phyloP scores from a whole-genome alignment of 2,113 vertebrate species.

The Aplodontia rufa region DNA sequence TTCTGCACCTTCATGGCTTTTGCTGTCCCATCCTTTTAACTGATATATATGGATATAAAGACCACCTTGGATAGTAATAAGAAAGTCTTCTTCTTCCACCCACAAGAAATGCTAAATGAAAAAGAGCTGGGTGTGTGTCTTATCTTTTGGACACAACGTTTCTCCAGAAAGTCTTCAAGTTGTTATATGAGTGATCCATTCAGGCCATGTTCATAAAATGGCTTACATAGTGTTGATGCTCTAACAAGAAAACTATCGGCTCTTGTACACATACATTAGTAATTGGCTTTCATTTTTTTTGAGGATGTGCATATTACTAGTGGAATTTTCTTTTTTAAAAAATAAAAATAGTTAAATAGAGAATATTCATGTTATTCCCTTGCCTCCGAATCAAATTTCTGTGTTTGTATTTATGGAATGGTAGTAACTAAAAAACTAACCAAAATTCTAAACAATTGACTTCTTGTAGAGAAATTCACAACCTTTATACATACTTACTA shows the following conservation, averaged over 20 bases:
- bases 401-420: slow-evolving; percentile 2
- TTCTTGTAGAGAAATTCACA: slow-evolving; percentile 44
- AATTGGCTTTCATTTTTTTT: slow-evolving; percentile 36
- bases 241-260: slow-evolving; percentile 21
- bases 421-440: slow-evolving; percentile 45
- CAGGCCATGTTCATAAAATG: slow-evolving; percentile 42
- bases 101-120: slow-evolving; percentile 36
- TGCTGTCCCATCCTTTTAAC: background rate
- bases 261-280: background rate
- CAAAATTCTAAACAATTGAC: slow-evolving; percentile 34
- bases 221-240: background rate
- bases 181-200: background rate
- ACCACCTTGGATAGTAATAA: background rate
- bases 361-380: background rate
- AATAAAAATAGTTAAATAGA: slow-evolving; percentile 13
- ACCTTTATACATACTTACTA: slow-evolving; percentile 12
- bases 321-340: slow-evolving; percentile 20
- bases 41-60: background rate
- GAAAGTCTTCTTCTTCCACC: background rate
- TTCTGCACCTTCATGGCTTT: background rate
- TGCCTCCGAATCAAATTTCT: background rate
- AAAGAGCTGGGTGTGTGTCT: slow-evolving; percentile 1
- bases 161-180: slow-evolving; percentile 68
- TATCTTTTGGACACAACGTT: slow-evolving; percentile 63
- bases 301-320: background rate